phyloP scores from a whole-genome alignment of 2,113 vertebrate genomes.

The Thermophis baileyi region DNA sequence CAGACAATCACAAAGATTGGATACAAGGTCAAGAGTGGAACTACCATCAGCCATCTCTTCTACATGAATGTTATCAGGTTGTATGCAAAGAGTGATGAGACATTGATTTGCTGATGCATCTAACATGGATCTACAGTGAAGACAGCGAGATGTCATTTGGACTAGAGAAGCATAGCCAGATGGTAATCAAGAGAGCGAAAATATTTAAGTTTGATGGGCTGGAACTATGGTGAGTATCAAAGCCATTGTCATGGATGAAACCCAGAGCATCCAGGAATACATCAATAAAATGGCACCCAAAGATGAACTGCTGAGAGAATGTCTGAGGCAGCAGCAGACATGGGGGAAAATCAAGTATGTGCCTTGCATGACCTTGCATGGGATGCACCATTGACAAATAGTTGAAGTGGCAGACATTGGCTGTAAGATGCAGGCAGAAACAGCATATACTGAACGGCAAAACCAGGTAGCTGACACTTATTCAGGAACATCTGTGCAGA shows the following conservation, averaged over 20 bases:
- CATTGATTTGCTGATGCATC: neutral
- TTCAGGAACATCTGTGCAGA: neutral
- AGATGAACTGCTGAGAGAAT: neutral
- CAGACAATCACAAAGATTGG: neutral
- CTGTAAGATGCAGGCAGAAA: neutral
- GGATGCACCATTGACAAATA: neutral
- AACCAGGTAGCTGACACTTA: neutral
- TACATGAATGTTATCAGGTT: neutral
- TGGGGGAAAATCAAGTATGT: neutral
- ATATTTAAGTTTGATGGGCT: neutral
- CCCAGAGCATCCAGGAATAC: neutral
- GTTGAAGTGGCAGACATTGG: neutral
- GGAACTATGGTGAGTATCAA: neutral
- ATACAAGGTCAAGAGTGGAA: too few species aligned
- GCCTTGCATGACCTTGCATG: neutral
- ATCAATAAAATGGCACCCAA: neutral
- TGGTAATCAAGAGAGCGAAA: neutral
- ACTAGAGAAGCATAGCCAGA: neutral
- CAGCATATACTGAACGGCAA: neutral
- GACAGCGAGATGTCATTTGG: neutral
- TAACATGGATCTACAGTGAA: neutral
- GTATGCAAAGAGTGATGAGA: neutral
- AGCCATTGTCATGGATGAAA: neutral
- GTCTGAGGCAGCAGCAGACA: neutral
- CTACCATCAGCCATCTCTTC: neutral